A percentile compares a stretch with the other conserved stretches of the same genome.
Conservation (phyloP, 2,888 invertebrate genomes). For the Clusia tigrina region DNA sequence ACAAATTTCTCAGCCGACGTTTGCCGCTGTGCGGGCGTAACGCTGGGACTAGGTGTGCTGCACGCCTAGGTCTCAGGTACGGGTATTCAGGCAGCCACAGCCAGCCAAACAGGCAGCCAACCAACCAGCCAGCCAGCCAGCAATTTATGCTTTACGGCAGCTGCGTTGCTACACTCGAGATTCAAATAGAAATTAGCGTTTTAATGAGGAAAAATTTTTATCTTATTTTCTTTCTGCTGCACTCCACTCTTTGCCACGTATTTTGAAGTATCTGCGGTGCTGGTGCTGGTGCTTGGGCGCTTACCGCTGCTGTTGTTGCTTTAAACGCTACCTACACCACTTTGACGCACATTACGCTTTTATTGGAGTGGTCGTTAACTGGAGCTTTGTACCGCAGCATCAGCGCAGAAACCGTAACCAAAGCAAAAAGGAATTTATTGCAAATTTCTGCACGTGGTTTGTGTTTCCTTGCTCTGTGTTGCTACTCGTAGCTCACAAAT, state of each 20-base stretch:
- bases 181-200: constrained; percentile 57
- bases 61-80: no score
- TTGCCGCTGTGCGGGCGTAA: no score
- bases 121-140: no score
- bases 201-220: constrained; percentile 52
- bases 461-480: no score
- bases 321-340: no score
- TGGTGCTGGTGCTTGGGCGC: no score
- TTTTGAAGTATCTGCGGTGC: constrained; percentile 1
- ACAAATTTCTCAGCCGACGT: neutral
- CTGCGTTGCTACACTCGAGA: constrained; percentile 36
- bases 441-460: constrained; percentile 39
- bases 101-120: no score
- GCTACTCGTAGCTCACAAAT: no score
- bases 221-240: constrained; percentile 10
- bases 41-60: no score
- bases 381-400: constrained; percentile 27
- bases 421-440: constrained; percentile 39
- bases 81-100: no score
- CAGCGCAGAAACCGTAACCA: neutral
- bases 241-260: neutral
- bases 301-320: no score
- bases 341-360: constrained; percentile 22
- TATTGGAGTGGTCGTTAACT: constrained; percentile 44
- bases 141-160: neutral